Percentiles rank a stretch among this genome's conserved stretches.
Evolutionary conservation across 2,113 vertebrate genomes (phyloP).

Genomic region (Psittacula cyanocephala): DNA sequence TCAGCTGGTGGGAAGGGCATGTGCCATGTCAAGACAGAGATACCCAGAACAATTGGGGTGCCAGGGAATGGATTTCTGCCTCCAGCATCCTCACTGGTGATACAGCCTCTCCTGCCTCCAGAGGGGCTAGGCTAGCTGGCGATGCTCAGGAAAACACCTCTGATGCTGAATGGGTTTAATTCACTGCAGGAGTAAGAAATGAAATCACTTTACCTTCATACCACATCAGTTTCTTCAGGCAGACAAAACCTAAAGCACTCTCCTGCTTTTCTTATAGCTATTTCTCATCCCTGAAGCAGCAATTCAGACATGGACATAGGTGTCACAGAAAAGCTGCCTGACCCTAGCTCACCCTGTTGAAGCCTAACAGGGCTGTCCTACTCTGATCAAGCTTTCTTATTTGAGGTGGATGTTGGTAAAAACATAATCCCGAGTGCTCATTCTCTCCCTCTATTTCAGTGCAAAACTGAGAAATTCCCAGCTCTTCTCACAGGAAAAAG

Average conservation of each 20-base stretch:
- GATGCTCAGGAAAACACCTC: background rate
- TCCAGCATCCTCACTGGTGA: background rate
- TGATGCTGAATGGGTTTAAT: background rate
- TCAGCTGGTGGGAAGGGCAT: background rate
- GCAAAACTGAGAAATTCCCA: background rate
- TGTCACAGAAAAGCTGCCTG: background rate
- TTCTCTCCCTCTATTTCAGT: background rate
- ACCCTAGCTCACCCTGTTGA: background rate
- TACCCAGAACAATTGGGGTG: background rate
- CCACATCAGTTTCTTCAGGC: background rate
- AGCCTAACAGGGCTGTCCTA: background rate
- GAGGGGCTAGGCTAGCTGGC: background rate
- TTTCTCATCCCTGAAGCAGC: background rate
- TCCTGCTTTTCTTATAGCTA: background rate
- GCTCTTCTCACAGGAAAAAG: background rate
- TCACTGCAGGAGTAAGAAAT: background rate
- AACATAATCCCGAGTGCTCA: background rate
- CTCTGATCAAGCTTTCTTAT: background rate
- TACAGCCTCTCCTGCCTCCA: background rate
- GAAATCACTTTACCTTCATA: background rate
- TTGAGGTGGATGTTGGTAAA: background rate
- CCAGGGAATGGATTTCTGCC: background rate
- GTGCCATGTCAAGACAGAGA: background rate
- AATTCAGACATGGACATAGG: accelerated
- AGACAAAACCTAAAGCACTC: background rate